Conservation (phyloP, 2,888 invertebrate genomes). For the Carcina quercana region DNA sequence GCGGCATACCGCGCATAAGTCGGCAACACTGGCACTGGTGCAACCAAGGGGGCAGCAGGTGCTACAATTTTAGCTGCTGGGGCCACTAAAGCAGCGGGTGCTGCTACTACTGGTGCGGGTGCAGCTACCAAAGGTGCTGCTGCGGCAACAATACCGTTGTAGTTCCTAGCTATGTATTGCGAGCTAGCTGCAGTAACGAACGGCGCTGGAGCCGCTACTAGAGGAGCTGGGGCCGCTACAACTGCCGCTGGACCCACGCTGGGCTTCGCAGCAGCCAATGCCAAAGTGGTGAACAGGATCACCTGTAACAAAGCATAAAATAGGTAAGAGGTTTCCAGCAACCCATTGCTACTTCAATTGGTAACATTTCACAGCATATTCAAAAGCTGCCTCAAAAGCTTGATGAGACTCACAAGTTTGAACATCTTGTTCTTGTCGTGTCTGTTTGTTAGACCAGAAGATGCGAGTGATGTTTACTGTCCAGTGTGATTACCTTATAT, state of each 20-base stretch:
- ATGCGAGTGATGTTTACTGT: slow-evolving; percentile 46
- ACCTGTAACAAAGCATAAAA: slow-evolving; percentile 39
- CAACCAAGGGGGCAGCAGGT: slow-evolving; percentile 24
- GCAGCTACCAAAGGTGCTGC: slow-evolving; percentile 46
- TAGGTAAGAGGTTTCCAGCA: too few relatives aligned
- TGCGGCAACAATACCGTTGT: slow-evolving; percentile 65
- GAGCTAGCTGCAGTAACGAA: slow-evolving; percentile 79
- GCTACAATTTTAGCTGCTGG: slow-evolving; percentile 37
- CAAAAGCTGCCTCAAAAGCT: neutral
- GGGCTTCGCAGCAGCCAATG: slow-evolving; percentile 47
- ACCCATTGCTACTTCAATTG: too few relatives aligned
- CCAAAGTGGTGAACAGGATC: slow-evolving; percentile 45
- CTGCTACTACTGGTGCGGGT: slow-evolving; percentile 30
- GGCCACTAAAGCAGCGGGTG: slow-evolving; percentile 29
- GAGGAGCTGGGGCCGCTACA: slow-evolving; percentile 31
- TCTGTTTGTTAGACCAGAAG: slow-evolving; percentile 44
- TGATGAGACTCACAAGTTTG: slow-evolving; percentile 44
- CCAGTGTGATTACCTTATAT: slow-evolving; percentile 64
- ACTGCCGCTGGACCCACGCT: slow-evolving; percentile 42
- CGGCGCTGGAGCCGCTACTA: slow-evolving; percentile 58
- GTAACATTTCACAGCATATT: neutral
- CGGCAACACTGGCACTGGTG: too few relatives aligned
- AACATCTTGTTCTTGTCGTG: slow-evolving; percentile 46
- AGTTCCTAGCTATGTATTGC: slow-evolving; percentile 77
- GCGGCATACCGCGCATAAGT: too few relatives aligned